A percentile compares a stretch with the other conserved stretches of the same genome.
Conservation (phyloP, 2,113 vertebrate species). For the Elachura formosa region DNA sequence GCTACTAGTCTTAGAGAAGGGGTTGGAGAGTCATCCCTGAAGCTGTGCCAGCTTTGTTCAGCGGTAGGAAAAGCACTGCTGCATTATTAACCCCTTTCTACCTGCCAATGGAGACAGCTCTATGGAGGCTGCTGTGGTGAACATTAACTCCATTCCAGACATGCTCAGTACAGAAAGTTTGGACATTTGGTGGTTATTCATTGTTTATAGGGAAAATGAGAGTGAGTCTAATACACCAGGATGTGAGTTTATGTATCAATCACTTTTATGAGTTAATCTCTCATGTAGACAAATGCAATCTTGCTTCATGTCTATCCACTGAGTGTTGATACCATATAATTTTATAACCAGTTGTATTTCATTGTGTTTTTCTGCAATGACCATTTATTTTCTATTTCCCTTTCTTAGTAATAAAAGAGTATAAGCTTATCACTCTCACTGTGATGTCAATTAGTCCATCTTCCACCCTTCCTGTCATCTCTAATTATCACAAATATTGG, state of each 20-base stretch:
- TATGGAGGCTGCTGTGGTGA: neutral
- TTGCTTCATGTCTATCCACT: neutral
- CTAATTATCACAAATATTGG: neutral
- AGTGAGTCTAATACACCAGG: neutral
- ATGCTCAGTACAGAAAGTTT: neutral
- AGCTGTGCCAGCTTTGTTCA: too few relatives aligned
- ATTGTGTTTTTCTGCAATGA: neutral
- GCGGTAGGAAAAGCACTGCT: neutral
- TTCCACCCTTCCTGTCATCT: neutral
- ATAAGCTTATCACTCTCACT: neutral
- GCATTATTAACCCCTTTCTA: neutral
- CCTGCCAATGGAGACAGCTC: neutral
- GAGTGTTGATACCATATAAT: neutral
- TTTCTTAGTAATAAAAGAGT: neutral
- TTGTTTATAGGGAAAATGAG: neutral
- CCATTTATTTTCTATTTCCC: neutral
- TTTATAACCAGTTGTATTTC: neutral
- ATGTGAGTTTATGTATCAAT: neutral
- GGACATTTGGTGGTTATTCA: neutral
- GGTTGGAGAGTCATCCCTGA: too few relatives aligned
- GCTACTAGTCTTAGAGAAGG: too few relatives aligned
- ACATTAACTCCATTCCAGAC: neutral
- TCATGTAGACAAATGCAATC: neutral
- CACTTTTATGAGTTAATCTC: neutral
- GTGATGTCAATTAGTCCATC: neutral